A percentile compares a stretch with the other conserved stretches of the same genome.
phyloP scores from a whole-genome alignment of 2,797 vertebrate genomes.

The Microtus agrestis region DNA sequence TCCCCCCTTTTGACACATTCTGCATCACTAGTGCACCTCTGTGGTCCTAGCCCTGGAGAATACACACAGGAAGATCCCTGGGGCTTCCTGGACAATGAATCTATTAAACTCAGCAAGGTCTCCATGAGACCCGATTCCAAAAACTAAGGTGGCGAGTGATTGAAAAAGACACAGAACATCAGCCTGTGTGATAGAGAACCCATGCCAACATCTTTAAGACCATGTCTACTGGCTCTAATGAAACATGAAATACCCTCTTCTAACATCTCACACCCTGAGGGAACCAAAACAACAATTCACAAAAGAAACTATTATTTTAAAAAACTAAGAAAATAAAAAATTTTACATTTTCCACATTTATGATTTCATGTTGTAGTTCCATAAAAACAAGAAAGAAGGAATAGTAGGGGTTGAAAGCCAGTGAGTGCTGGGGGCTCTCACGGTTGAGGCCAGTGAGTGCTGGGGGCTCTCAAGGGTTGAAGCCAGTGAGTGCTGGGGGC shows the following conservation, averaged over 20 bases:
- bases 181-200: background rate
- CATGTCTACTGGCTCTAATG: background rate
- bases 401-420: constrained; percentile 17
- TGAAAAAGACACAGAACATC: background rate
- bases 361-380: background rate
- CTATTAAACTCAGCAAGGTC: background rate
- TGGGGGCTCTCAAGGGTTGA: background rate
- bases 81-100: background rate
- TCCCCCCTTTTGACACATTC: no score
- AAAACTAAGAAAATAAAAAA: constrained; percentile 23
- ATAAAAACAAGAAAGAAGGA: background rate
- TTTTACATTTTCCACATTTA: constrained; percentile 30
- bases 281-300: background rate
- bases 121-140: background rate
- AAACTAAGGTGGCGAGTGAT: background rate
- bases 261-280: background rate
- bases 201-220: background rate
- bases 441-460: no score
- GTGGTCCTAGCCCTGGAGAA: background rate
- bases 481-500: background rate
- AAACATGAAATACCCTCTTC: background rate
- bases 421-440: background rate
- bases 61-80: background rate
- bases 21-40: background rate
- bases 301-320: background rate